Evolutionary conservation across 2,797 vertebrate genomes (phyloP).

Genomic region (Crypturellus tataupa): DNA sequence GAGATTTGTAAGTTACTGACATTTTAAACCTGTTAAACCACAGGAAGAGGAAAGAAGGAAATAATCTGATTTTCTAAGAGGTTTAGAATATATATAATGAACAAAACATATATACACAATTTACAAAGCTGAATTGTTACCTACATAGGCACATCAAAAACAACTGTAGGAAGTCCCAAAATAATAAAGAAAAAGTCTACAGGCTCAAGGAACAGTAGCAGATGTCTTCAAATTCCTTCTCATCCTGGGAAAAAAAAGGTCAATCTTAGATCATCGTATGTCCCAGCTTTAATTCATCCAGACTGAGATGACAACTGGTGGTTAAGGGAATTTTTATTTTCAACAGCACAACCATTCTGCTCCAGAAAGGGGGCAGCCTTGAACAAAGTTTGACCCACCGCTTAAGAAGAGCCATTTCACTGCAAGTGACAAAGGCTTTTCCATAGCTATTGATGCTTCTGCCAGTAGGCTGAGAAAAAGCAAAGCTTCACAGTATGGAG

Average conservation of each 20-base stretch:
- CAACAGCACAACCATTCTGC: neutral
- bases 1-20: neutral
- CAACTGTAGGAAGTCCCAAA: neutral
- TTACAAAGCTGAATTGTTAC: neutral
- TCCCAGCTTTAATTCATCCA: neutral
- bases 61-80: neutral
- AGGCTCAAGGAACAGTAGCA: neutral
- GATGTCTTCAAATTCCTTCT: neutral
- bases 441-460: neutral
- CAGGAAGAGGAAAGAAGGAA: neutral
- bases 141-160: neutral
- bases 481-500: rapidly evolving
- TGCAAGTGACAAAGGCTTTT: neutral
- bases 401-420: neutral
- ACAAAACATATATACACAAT: neutral
- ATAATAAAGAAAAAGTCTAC: neutral
- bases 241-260: neutral
- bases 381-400: neutral
- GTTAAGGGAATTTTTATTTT: neutral
- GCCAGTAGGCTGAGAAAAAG: neutral
- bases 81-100: neutral
- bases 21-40: neutral
- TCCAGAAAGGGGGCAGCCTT: neutral
- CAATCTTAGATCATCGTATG: rapidly evolving
- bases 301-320: neutral